Conservation (phyloP, 2,888 invertebrate species). For the Flexamia atlantica region DNA sequence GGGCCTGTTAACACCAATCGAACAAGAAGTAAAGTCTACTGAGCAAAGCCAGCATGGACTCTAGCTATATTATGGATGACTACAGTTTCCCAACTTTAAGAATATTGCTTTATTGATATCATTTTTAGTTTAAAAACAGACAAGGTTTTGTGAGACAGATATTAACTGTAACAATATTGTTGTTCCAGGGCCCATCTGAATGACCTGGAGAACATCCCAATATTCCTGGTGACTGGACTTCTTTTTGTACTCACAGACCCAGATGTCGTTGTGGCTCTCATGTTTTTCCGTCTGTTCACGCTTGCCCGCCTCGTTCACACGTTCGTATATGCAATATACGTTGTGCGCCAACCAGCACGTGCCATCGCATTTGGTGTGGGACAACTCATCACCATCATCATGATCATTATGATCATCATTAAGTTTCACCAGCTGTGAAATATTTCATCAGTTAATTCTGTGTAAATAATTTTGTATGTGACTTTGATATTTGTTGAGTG, state of each 20-base stretch:
- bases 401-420: slow-evolving; percentile 65
- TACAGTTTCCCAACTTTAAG: too few relatives aligned
- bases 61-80: too few relatives aligned
- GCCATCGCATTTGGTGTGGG: slow-evolving; percentile 67
- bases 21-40: too few relatives aligned
- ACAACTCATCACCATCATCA: slow-evolving; percentile 65
- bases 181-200: slow-evolving; percentile 69
- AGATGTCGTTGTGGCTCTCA: slow-evolving; percentile 67
- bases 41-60: too few relatives aligned
- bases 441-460: background rate
- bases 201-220: slow-evolving; percentile 70
- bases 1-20: too few relatives aligned
- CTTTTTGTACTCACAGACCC: slow-evolving; percentile 69
- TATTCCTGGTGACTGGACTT: slow-evolving; percentile 69
- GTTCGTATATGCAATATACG: slow-evolving; percentile 67
- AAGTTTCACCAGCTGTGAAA: slow-evolving; percentile 66
- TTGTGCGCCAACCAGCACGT: slow-evolving; percentile 68
- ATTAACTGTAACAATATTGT: slow-evolving; percentile 4
- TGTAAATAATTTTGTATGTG: background rate
- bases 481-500: background rate
- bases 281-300: slow-evolving; percentile 69
- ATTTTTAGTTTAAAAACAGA: too few relatives aligned
- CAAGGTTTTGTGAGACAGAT: too few relatives aligned
- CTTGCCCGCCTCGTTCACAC: slow-evolving; percentile 69
- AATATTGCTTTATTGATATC: too few relatives aligned